Evolutionary conservation across 2,888 invertebrate species (phyloP).

Genomic region (Parapristionchus giblindavisi): DNA sequence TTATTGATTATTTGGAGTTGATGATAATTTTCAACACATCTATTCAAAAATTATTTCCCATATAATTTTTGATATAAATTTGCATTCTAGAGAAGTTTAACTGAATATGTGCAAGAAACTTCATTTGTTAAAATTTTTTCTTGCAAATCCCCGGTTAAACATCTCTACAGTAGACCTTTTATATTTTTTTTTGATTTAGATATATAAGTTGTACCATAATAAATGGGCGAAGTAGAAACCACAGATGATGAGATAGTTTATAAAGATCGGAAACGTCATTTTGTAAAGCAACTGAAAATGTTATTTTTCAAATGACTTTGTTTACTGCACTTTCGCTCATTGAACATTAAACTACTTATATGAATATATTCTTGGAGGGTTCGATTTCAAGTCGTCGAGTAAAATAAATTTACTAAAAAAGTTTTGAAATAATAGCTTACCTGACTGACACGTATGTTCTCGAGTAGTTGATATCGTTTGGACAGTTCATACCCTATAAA

Average conservation of each 20-base stretch:
- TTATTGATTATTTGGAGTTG: neutral
- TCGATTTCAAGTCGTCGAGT: too few relatives aligned
- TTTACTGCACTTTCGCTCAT: too few relatives aligned
- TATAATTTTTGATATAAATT: too few relatives aligned
- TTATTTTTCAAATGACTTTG: too few relatives aligned
- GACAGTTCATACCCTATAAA: constrained; percentile 31
- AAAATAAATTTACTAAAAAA: neutral
- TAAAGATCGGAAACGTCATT: constrained; percentile 12
- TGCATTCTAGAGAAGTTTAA: too few relatives aligned
- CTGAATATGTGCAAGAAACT: too few relatives aligned
- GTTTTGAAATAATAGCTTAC: neutral
- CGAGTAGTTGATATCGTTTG: constrained; percentile 25
- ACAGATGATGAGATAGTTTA: constrained; percentile 5
- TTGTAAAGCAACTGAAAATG: constrained; percentile 25
- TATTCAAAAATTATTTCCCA: too few relatives aligned
- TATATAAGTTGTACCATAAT: neutral
- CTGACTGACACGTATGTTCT: constrained; percentile 30
- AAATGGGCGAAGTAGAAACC: constrained; percentile 17
- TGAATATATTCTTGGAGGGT: too few relatives aligned
- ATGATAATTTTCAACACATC: too few relatives aligned
- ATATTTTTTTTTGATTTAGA: neutral
- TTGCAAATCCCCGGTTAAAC: neutral
- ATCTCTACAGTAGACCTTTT: neutral
- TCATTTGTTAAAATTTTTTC: too few relatives aligned
- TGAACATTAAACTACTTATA: too few relatives aligned